Conservation (phyloP, 2,113 vertebrate species). For the Maylandia zebra region DNA sequence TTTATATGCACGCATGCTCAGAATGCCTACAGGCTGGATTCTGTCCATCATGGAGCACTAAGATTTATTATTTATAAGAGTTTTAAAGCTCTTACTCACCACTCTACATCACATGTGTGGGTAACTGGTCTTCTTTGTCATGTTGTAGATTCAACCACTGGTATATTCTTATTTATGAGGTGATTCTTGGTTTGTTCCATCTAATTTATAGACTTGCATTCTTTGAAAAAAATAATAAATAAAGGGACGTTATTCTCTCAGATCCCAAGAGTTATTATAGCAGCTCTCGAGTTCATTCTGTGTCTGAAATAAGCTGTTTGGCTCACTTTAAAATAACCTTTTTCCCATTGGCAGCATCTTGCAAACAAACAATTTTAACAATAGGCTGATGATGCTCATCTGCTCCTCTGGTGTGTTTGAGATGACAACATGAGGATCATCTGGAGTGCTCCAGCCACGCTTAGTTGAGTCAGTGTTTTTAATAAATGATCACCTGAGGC, state of each 20-base stretch:
- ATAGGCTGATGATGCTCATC: background rate
- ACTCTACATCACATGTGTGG: background rate
- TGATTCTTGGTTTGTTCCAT: background rate
- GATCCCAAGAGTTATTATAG: background rate
- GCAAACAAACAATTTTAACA: background rate
- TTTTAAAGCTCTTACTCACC: background rate
- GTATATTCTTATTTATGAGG: background rate
- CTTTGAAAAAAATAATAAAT: background rate
- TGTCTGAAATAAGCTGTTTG: background rate
- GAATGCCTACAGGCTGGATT: background rate
- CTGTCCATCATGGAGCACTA: background rate
- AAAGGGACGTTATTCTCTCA: background rate
- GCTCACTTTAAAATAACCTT: background rate
- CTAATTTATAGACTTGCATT: background rate
- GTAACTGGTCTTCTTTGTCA: background rate
- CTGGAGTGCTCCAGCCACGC: background rate
- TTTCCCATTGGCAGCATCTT: background rate
- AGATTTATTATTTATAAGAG: background rate
- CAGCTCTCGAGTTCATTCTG: background rate
- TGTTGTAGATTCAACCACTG: background rate
- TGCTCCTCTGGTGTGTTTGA: background rate
- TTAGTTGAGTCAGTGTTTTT: background rate
- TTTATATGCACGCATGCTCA: background rate
- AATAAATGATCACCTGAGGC: background rate
- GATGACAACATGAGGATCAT: background rate